phyloP scores from a whole-genome alignment of 2,113 vertebrate species.

The Puma concolor region DNA sequence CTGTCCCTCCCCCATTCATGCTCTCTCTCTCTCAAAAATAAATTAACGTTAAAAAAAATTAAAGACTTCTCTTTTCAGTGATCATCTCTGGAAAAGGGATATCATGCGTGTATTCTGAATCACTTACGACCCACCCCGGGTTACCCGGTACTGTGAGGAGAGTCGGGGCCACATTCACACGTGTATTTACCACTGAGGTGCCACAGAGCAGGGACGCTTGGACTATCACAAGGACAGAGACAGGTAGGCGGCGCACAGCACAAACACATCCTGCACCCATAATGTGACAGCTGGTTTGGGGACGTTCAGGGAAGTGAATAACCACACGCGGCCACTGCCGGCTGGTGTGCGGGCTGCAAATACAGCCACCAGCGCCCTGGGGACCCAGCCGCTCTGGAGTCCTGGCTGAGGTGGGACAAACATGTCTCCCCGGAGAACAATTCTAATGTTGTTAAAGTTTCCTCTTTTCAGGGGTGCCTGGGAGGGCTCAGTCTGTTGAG shows the following conservation, averaged over 20 bases:
- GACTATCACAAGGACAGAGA: background rate
- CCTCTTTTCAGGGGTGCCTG: too few relatives aligned
- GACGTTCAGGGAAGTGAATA: background rate
- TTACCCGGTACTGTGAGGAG: background rate
- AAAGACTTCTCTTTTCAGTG: background rate
- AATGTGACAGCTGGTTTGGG: background rate
- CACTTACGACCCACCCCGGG: background rate
- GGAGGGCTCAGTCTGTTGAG: too few relatives aligned
- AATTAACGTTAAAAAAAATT: too few relatives aligned
- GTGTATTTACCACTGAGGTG: background rate
- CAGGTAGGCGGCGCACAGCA: too few relatives aligned
- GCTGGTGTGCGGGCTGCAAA: background rate
- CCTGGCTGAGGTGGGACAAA: background rate
- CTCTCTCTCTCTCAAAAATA: too few relatives aligned
- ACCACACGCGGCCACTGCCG: accelerated
- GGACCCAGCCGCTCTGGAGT: background rate
- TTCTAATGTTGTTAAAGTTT: too few relatives aligned
- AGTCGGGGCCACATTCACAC: background rate
- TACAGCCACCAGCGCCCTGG: background rate
- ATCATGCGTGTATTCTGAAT: background rate
- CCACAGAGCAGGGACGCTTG: background rate
- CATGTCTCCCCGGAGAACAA: background rate
- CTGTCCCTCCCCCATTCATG: too few relatives aligned
- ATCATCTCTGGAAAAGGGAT: background rate
- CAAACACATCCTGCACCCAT: too few relatives aligned